Conservation (phyloP, 1,140 invertebrate genomes). For the Magallana angulata region DNA sequence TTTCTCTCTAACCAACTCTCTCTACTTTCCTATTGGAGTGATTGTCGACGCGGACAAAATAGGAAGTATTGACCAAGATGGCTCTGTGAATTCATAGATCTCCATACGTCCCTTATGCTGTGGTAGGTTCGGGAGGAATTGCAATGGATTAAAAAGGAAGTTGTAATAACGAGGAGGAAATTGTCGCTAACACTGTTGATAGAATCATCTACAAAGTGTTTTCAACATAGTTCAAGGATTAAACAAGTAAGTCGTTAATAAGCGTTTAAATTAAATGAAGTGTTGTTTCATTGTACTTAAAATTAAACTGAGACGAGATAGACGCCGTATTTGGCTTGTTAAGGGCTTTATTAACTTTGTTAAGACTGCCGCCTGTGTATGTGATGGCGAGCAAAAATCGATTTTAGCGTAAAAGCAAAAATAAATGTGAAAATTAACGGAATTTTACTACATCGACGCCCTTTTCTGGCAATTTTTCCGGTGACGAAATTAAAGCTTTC, state of each 20-base stretch:
- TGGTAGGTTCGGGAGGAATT: background rate
- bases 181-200: background rate
- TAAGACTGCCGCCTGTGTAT: background rate
- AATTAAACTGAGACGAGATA: background rate
- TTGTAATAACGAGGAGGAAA: background rate
- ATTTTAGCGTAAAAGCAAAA: background rate
- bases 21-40: background rate
- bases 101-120: background rate
- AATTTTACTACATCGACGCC: background rate
- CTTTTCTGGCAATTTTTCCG: too few relatives aligned
- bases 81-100: background rate
- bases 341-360: background rate
- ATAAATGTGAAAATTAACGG: background rate
- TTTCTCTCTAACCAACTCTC: too few relatives aligned
- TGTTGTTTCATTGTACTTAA: too few relatives aligned
- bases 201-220: background rate
- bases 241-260: background rate
- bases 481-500: too few relatives aligned
- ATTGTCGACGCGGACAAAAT: background rate
- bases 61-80: slow-evolving; percentile 6
- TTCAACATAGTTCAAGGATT: background rate
- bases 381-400: background rate
- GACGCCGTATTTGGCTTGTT: background rate
- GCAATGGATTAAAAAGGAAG: background rate
- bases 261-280: background rate